Percentiles rank a stretch among this genome's conserved stretches.
Conservation (phyloP, 2,888 invertebrate genomes). For the Coenonympha arcania region DNA sequence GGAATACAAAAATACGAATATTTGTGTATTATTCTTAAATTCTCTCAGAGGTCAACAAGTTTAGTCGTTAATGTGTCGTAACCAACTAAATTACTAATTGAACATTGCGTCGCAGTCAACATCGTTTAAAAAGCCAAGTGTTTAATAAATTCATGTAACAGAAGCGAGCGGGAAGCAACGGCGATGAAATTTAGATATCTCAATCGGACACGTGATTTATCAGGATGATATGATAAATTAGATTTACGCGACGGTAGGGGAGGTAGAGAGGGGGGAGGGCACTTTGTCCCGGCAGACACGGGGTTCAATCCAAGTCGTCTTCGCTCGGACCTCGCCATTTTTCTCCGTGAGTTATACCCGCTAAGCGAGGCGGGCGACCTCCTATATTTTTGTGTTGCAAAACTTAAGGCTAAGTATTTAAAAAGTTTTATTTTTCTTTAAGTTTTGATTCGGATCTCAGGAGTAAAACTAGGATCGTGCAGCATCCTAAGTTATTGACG, state of each 20-base stretch:
- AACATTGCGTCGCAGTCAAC: no score
- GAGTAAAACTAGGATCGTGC: no score
- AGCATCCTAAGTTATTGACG: no score
- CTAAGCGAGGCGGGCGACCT: constrained; percentile 2
- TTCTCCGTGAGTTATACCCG: constrained; percentile 33
- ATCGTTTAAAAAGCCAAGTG: background rate
- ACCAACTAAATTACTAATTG: no score
- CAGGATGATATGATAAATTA: constrained; percentile 27
- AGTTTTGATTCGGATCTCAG: no score
- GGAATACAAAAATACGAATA: no score
- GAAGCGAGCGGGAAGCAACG: background rate
- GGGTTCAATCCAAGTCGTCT: constrained; percentile 12
- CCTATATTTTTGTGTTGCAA: no score
- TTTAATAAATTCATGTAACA: background rate
- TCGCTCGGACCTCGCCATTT: constrained; percentile 30
- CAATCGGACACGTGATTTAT: constrained; percentile 27
- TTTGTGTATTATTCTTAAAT: no score
- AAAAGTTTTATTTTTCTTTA: no score
- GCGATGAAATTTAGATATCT: constrained; percentile 15
- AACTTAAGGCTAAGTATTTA: no score
- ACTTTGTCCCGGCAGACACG: constrained; percentile 11
- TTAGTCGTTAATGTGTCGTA: no score
- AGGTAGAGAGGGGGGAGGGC: background rate
- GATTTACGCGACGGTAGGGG: constrained; percentile 13
- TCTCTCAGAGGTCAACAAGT: no score